Evolutionary conservation across 2,113 vertebrate species (phyloP).

Genomic region (Genyomyrus donnyi): DNA sequence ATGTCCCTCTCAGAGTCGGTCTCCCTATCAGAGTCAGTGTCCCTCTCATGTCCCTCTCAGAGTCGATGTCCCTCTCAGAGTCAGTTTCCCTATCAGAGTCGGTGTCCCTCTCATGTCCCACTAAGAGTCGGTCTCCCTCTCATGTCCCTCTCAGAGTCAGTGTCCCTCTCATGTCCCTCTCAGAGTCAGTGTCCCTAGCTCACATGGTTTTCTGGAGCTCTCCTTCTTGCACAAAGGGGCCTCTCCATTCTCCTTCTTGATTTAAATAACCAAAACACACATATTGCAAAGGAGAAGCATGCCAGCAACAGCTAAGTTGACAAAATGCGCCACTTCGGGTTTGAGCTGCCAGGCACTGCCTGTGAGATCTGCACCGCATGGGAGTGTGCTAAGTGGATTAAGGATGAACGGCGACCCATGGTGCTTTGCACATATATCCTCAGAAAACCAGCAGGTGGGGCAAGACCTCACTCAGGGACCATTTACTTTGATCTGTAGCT

Average conservation of each 20-base stretch:
- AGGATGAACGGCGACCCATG: not conserved
- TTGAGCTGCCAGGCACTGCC: not conserved
- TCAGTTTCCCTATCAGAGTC: too few relatives aligned
- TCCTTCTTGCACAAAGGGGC: not conserved
- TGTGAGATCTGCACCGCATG: not conserved
- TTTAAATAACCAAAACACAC: not conserved
- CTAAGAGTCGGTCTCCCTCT: too few relatives aligned
- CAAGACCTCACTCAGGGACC: constrained; percentile 4
- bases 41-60: not conserved
- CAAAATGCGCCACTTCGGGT: not conserved
- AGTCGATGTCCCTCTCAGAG: not conserved
- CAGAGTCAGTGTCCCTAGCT: not conserved
- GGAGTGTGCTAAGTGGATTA: not conserved
- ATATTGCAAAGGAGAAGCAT: not conserved
- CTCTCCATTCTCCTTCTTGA: not conserved
- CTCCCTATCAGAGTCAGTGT: too few relatives aligned
- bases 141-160: too few relatives aligned
- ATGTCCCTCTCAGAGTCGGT: too few relatives aligned
- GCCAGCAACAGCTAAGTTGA: not conserved
- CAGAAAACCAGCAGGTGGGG: constrained; percentile 30
- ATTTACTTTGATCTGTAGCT: not conserved
- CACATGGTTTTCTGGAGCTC: not conserved
- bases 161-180: too few relatives aligned
- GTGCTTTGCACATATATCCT: not conserved
- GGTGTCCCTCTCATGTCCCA: too few relatives aligned